A percentile compares a stretch with the other conserved stretches of the same genome.
These are phyloP conservation scores for Stigmatopora nigra DNA, from an alignment of 2,113 vertebrate genomes.

Conservation along the genomic window DNA sequence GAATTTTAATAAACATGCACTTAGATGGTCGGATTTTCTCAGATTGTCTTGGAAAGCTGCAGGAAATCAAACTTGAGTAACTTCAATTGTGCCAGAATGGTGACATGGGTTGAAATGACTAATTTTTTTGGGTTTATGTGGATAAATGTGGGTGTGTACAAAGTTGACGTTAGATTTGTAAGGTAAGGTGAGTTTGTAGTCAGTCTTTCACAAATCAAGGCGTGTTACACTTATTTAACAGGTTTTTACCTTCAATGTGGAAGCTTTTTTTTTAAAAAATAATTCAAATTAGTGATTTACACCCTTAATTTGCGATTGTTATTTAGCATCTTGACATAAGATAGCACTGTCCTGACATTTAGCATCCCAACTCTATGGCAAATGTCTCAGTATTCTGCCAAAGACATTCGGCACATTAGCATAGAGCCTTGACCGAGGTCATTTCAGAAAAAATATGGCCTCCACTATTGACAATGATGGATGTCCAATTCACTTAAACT, in stretches of 20 bases:
- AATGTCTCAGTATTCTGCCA: neutral
- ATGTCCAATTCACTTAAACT: too few relatives aligned
- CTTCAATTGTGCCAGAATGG: conserved; percentile 5
- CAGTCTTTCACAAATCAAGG: neutral
- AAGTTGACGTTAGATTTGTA: neutral
- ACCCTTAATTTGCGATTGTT: too few relatives aligned
- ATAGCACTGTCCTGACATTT: neutral
- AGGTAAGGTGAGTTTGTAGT: neutral
- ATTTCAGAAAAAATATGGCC: neutral
- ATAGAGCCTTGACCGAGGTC: neutral
- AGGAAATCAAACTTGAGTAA: conserved; percentile 19
- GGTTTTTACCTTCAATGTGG: neutral
- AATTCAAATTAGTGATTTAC: too few relatives aligned
- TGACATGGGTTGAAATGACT: conserved; percentile 15
- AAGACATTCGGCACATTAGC: neutral
- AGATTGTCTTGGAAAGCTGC: too few relatives aligned
- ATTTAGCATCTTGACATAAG: neutral
- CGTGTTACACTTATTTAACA: neutral
- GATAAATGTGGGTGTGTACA: neutral
- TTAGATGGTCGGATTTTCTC: conserved; percentile 9
- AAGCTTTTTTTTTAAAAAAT: neutral
- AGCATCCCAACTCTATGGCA: neutral
- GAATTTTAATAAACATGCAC: conserved; percentile 29
- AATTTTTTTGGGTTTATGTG: neutral
- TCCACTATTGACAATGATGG: neutral